Evolutionary conservation across 2,113 vertebrate species (phyloP).

Genomic region (Cottus gobio): DNA sequence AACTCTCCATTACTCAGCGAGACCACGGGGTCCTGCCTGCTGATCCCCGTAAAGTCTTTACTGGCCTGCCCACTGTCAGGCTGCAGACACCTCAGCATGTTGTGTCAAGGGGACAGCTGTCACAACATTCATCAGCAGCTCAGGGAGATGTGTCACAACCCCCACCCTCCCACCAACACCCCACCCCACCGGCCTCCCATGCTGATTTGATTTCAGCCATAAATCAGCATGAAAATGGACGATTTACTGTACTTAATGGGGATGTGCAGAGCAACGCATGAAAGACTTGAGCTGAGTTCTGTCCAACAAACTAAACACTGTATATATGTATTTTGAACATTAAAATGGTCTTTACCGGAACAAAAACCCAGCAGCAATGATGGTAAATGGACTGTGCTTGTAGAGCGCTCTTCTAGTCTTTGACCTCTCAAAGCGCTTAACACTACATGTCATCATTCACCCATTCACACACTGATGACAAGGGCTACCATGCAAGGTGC

Average conservation of each 20-base stretch:
- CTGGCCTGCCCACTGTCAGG: neutral
- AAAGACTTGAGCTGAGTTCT: neutral
- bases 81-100: conserved; percentile 5
- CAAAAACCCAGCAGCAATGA: neutral
- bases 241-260: conserved; percentile 19
- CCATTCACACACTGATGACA: no score
- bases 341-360: neutral
- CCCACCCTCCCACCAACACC: neutral
- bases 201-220: conserved; percentile 19
- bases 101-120: conserved; percentile 47
- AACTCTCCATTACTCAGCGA: conserved; percentile 45
- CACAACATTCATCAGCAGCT: conserved; percentile 57
- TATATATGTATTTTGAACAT: neutral
- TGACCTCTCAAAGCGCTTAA: no score
- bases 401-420: no score
- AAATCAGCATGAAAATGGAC: conserved; percentile 24
- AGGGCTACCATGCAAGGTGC: no score
- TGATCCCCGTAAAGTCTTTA: conserved; percentile 47
- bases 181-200: neutral
- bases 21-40: conserved; percentile 20
- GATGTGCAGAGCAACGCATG: neutral
- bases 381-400: neutral
- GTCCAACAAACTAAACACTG: neutral
- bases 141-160: conserved; percentile 43
- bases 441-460: no score